Conservation (phyloP, 2,888 invertebrate species). For the Eupelmus urozonus region DNA sequence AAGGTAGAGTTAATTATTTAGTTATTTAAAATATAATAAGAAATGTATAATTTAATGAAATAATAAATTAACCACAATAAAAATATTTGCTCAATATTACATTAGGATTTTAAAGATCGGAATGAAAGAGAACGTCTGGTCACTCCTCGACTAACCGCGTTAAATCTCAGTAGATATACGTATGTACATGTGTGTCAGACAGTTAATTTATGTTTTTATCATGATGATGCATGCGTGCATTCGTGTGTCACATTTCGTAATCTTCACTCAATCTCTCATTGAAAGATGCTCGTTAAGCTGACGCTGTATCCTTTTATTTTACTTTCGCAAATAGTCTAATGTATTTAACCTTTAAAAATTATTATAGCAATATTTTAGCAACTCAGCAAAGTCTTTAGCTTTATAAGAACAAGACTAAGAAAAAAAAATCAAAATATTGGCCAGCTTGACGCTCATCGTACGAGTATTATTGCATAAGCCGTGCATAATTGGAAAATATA, state of each 20-base stretch:
- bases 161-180: neutral
- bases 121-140: slow-evolving; percentile 22
- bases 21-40: no score
- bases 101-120: neutral
- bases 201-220: slow-evolving; percentile 5
- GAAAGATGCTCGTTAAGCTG: neutral
- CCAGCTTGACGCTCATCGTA: neutral
- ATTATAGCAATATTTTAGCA: no score
- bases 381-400: no score
- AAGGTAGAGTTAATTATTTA: no score
- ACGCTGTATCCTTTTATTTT: no score
- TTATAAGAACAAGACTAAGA: no score
- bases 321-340: no score
- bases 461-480: slow-evolving; percentile 21
- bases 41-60: no score
- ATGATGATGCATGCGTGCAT: slow-evolving; percentile 21
- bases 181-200: slow-evolving; percentile 14
- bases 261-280: slow-evolving; percentile 7
- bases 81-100: no score
- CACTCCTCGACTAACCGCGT: slow-evolving; percentile 21
- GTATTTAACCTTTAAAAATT: no score
- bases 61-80: no score
- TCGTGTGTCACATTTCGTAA: neutral
- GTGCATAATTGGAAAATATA: slow-evolving; percentile 1
- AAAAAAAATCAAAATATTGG: neutral